A percentile compares a stretch with the other conserved stretches of the same genome.
Conservation (phyloP, 2,113 vertebrate species). For the Verasper variegatus region DNA sequence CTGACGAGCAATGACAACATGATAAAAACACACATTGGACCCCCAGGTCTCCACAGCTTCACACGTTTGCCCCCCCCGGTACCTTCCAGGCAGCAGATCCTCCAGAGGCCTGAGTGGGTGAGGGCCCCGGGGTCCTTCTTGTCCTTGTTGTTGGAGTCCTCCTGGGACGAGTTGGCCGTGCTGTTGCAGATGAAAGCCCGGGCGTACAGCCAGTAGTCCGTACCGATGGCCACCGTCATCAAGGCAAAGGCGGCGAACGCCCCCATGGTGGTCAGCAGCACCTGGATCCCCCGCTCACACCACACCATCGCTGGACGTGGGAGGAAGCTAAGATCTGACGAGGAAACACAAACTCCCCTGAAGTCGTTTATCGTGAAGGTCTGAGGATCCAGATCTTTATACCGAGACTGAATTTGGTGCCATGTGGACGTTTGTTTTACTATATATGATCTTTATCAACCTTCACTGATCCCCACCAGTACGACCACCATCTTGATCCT, state of each 20-base stretch:
- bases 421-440: no score
- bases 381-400: background rate
- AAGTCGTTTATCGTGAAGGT: background rate
- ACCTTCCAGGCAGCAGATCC: conserved; percentile 96
- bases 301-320: conserved; percentile 85
- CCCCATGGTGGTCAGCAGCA: conserved; percentile 91
- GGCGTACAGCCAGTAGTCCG: conserved; percentile 95
- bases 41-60: background rate
- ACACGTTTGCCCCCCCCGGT: background rate
- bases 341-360: background rate
- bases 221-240: conserved; percentile 95
- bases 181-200: conserved; percentile 94
- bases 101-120: conserved; percentile 94
- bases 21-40: background rate
- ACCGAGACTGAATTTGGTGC: no score
- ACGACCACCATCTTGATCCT: no score
- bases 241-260: conserved; percentile 93
- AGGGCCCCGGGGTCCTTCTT: conserved; percentile 92
- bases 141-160: conserved; percentile 86
- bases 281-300: conserved; percentile 93
- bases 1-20: background rate
- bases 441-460: no score
- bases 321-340: conserved; percentile 66
- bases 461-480: no score
- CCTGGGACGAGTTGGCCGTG: conserved; percentile 88